Evolutionary conservation across 2,797 vertebrate species (phyloP), one percentile per base, ranked within the genome.

Genomic region (Acanthurus tractus): DNA sequence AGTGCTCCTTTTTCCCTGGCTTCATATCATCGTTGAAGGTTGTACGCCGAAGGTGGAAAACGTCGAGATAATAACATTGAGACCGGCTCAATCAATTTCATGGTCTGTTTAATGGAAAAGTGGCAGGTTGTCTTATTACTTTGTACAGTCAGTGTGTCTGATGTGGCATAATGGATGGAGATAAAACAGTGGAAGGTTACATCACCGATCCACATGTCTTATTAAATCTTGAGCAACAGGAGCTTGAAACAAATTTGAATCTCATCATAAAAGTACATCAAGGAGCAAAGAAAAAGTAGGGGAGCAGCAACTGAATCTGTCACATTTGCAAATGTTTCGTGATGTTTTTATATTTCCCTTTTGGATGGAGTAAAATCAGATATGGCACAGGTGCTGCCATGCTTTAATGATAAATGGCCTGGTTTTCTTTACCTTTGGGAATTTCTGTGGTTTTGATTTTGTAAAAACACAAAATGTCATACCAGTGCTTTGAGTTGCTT

Each of bases 91-190:
- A 77, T 90, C 81, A 88, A 78, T 84, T 81, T 80, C 85, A 82
- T 63, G 80, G 76, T 83, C 74, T 74, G 63, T 87, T 88, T 81
- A 82, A 87, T 85, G 74, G 76, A 82, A 70, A 82, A 76, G 79
- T 77, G 76, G 61, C 76, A 82, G 70, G 74, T 79, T 81, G 81
- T 86, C 67, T 57, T 50, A 80, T 86, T 86, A 73, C 69, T 83
- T 69, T 77, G 69, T 70, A 57, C 42, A 78, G 70, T 79, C 68
- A 54, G 70, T 79, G 79, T 85, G 66, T 78, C 84, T 78, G 82
- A 88, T 83, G 81, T 53, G 76, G 57, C 68, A 57, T 78, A 84
- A 81, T 75, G 40, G 70, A 81, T 42, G 50, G 23, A 70, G 78
- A 77, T 76, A 70, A 81, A 76, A 79, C 78, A 77, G 23, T 48